Evolutionary conservation across 2,113 vertebrate species (phyloP).

Genomic region (Odocoileus hemionus): DNA sequence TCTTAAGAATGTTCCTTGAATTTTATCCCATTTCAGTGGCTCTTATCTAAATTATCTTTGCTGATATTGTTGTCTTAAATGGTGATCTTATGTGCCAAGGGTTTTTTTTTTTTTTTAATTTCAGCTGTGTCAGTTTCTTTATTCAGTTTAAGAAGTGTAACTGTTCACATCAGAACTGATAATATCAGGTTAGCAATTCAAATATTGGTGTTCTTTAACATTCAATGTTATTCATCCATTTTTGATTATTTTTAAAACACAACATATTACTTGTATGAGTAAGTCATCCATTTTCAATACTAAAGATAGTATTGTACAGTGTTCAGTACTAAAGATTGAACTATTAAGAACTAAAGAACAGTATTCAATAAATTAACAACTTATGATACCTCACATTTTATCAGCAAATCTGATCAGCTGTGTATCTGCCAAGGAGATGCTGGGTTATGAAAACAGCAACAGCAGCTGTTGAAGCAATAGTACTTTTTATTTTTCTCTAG

Average conservation of each 20-base stretch:
- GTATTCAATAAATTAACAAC: background rate
- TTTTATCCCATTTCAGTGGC: conserved; percentile 23
- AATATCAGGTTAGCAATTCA: background rate
- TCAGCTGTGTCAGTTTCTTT: background rate
- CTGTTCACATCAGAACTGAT: background rate
- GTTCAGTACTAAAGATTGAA: background rate
- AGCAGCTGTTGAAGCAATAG: background rate
- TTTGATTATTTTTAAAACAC: background rate
- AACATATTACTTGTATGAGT: background rate
- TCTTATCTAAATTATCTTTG: conserved; percentile 36
- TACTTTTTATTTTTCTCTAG: background rate
- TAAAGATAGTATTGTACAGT: background rate
- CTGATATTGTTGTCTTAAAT: background rate
- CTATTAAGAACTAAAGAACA: background rate
- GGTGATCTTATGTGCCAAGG: background rate
- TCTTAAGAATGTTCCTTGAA: conserved; percentile 19
- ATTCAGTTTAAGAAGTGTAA: background rate
- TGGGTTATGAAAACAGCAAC: background rate
- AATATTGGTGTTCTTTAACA: background rate
- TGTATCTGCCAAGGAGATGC: background rate
- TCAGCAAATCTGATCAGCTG: background rate
- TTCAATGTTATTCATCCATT: background rate
- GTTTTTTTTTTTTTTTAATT: background rate
- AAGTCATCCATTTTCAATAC: background rate
- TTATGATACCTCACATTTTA: background rate